phyloP scores from a whole-genome alignment of 2,113 vertebrate species.

The Hemichromis elongatus region DNA sequence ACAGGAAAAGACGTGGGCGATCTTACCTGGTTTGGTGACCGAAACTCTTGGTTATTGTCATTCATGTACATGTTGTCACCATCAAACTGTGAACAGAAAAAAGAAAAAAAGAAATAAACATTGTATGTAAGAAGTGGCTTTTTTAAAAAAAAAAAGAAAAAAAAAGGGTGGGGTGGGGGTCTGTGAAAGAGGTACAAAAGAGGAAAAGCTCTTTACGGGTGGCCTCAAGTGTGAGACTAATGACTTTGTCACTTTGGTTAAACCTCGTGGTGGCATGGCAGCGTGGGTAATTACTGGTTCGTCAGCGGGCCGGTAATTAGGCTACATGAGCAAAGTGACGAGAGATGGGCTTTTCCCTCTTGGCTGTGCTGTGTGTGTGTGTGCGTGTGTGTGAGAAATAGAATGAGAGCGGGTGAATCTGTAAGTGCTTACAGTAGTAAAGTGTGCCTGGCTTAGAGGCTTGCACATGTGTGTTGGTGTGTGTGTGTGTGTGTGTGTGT shows the following conservation, averaged over 20 bases:
- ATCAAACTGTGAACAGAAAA: slow-evolving; percentile 86
- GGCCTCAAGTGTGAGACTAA: slow-evolving; percentile 66
- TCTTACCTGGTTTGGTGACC: slow-evolving; percentile 88
- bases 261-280: slow-evolving; percentile 66
- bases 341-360: slow-evolving; percentile 68
- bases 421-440: slow-evolving; percentile 9
- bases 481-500: not conserved
- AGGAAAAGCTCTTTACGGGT: slow-evolving; percentile 57
- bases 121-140: not conserved
- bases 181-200: not conserved
- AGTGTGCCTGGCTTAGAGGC: slow-evolving; percentile 8
- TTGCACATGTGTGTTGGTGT: not conserved
- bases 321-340: slow-evolving; percentile 62
- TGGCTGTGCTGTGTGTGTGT: slow-evolving; percentile 34
- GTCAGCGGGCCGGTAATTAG: slow-evolving; percentile 70
- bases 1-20: not conserved
- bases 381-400: slow-evolving; percentile 13
- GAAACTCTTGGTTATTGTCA: slow-evolving; percentile 90
- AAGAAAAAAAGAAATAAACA: slow-evolving; percentile 44
- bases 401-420: slow-evolving; percentile 43
- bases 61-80: slow-evolving; percentile 98
- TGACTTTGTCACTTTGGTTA: slow-evolving; percentile 75
- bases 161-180: not conserved
- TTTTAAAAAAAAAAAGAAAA: not conserved
- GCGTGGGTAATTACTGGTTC: slow-evolving; percentile 73